Evolutionary conservation across 2,113 vertebrate species (phyloP).

Genomic region (Aramus guarauna): DNA sequence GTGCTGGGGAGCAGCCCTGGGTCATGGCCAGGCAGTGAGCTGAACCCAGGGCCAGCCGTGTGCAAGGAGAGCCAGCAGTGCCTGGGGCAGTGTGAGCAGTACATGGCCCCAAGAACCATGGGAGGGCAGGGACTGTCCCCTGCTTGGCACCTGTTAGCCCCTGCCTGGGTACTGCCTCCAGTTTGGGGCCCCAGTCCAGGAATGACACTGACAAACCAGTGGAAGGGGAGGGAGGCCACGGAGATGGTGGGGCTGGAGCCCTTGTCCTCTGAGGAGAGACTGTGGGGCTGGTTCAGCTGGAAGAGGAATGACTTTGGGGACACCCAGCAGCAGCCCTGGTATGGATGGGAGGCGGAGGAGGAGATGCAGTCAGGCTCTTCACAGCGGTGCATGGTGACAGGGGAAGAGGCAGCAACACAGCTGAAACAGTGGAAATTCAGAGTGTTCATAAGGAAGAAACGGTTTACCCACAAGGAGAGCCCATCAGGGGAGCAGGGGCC

Average conservation of each 20-base stretch:
- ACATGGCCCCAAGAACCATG: accelerated
- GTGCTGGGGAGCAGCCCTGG: neutral
- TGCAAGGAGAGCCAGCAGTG: accelerated
- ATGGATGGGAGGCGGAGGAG: accelerated
- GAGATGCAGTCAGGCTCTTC: too few relatives aligned
- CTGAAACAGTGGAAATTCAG: neutral
- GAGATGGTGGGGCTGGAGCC: neutral
- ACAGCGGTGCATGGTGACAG: accelerated
- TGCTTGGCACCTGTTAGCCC: neutral
- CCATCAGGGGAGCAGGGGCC: too few relatives aligned
- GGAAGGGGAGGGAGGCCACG: neutral
- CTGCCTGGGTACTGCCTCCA: too few relatives aligned
- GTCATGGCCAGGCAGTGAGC: neutral
- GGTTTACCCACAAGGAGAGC: neutral
- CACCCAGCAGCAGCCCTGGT: neutral
- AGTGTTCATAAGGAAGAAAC: too few relatives aligned
- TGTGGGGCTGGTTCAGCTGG: neutral
- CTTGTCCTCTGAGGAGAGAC: neutral
- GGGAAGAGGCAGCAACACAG: neutral
- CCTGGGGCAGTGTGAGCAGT: neutral
- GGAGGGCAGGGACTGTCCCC: neutral
- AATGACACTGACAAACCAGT: neutral
- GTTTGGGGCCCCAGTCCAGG: neutral
- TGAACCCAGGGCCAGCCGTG: accelerated
- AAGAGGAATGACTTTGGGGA: neutral